phyloP scores from a whole-genome alignment of 2,113 vertebrate species.

The Tenrec ecaudatus region DNA sequence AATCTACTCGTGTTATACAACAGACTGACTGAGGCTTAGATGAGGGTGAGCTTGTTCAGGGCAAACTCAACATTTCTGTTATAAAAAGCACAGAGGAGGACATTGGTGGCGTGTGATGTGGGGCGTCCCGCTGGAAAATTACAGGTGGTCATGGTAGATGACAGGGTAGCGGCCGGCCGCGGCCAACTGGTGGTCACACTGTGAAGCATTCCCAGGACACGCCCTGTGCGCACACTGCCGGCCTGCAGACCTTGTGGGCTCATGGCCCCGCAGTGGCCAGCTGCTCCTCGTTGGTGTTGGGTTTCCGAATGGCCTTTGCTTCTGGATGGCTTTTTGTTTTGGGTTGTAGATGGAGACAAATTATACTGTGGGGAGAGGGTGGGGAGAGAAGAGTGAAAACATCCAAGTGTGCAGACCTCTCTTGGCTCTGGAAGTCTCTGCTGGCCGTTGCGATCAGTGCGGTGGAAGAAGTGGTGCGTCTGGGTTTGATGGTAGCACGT shows the following conservation, averaged over 20 bases:
- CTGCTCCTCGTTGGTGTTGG: neutral
- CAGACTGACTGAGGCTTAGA: slow-evolving; percentile 70
- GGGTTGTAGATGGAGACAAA: slow-evolving; percentile 45
- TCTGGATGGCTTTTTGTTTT: slow-evolving; percentile 60
- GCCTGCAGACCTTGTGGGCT: slow-evolving; percentile 44
- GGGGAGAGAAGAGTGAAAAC: slow-evolving; percentile 11
- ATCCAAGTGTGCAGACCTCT: slow-evolving; percentile 19
- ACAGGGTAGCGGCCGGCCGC: slow-evolving; percentile 58
- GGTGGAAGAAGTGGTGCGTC: too few relatives aligned
- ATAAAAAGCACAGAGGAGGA: slow-evolving; percentile 83
- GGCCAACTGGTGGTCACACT: neutral
- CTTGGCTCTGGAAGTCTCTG: neutral
- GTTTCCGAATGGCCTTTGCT: neutral
- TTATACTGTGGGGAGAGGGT: neutral
- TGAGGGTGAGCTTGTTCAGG: slow-evolving; percentile 72
- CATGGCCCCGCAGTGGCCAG: accelerated
- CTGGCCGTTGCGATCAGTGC: neutral
- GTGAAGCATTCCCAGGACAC: slow-evolving; percentile 60
- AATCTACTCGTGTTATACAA: slow-evolving; percentile 73
- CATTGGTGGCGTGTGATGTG: slow-evolving; percentile 82
- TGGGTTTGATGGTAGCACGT: neutral
- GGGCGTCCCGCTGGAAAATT: slow-evolving; percentile 77
- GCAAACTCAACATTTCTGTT: slow-evolving; percentile 69
- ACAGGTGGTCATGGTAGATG: slow-evolving; percentile 79
- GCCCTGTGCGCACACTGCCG: slow-evolving; percentile 42